Conservation (phyloP, 2,797 vertebrate genomes). For the Schizothorax lantsangensis region DNA sequence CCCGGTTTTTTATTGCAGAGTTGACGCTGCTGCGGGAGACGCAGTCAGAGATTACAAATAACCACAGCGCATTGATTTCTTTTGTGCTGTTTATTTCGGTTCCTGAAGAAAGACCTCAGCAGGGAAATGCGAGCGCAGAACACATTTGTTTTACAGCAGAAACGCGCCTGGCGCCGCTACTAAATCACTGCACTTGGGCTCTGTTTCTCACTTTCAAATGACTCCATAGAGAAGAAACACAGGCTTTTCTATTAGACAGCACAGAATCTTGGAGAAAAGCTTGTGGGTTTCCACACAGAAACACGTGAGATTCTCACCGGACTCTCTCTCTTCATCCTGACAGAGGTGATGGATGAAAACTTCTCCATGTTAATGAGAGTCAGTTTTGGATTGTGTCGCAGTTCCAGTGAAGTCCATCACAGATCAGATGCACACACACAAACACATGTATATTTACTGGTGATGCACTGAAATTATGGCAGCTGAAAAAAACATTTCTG, state of each 20-base stretch:
- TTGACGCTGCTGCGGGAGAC: background rate
- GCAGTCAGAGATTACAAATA: constrained; percentile 59
- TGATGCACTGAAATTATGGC: background rate
- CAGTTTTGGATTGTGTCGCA: background rate
- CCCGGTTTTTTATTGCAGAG: constrained; percentile 1
- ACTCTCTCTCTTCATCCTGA: background rate
- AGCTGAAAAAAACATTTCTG: background rate
- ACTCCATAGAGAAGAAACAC: constrained; percentile 25
- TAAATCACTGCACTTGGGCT: constrained; percentile 66
- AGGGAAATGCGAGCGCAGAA: constrained; percentile 4
- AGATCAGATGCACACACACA: background rate
- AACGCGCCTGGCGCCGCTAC: constrained; percentile 40
- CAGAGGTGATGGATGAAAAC: background rate
- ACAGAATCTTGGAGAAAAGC: constrained; percentile 11
- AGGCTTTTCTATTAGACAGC: constrained; percentile 4
- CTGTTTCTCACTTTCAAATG: constrained; percentile 44
- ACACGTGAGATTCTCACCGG: background rate
- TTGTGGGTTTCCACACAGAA: background rate
- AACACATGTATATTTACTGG: background rate
- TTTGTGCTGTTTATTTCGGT: constrained; percentile 45
- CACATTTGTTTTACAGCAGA: constrained; percentile 42
- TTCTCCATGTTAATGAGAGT: background rate
- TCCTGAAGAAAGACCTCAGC: constrained; percentile 42
- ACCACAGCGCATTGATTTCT: constrained; percentile 62
- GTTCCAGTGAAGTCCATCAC: background rate